phyloP scores from a whole-genome alignment of 2,888 invertebrate species.

The Drosophila rellima region DNA sequence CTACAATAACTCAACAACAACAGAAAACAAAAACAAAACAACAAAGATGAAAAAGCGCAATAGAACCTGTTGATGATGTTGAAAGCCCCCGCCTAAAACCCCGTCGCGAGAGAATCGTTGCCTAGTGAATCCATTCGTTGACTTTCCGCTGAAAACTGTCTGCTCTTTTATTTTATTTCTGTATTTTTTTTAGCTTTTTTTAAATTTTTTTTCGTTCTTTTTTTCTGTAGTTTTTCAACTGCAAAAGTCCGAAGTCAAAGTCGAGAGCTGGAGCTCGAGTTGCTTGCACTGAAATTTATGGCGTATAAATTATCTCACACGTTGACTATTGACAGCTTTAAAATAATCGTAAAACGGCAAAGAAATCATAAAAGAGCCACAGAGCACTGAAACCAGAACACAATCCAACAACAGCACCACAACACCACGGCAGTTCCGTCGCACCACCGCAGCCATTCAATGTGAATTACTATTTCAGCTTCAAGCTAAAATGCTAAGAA shows the following conservation, averaged over 20 bases:
- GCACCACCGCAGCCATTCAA: constrained; percentile 60
- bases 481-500: constrained; percentile 57
- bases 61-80: constrained; percentile 62
- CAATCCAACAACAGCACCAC: constrained; percentile 10
- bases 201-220: constrained; percentile 9
- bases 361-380: constrained; percentile 76
- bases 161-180: constrained; percentile 49
- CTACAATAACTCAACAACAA: constrained; percentile 14
- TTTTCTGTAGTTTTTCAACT: constrained; percentile 13
- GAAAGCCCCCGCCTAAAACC: constrained; percentile 13
- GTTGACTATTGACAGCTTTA: constrained; percentile 83
- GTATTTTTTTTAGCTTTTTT: constrained; percentile 13
- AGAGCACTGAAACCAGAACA: constrained; percentile 53
- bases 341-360: constrained; percentile 80
- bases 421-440: constrained; percentile 5
- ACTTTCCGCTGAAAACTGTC: constrained; percentile 64
- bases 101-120: constrained; percentile 20
- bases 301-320: constrained; percentile 82
- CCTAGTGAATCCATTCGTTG: constrained; percentile 47
- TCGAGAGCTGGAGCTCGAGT: constrained; percentile 34
- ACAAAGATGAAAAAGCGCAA: constrained; percentile 41
- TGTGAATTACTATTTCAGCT: constrained; percentile 81
- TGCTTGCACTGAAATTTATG: constrained; percentile 80
- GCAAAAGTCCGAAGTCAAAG: constrained; percentile 28
- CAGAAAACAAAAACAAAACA: constrained; percentile 16